phyloP scores from a whole-genome alignment of 2,888 invertebrate genomes.

The Drosophila infuscata region DNA sequence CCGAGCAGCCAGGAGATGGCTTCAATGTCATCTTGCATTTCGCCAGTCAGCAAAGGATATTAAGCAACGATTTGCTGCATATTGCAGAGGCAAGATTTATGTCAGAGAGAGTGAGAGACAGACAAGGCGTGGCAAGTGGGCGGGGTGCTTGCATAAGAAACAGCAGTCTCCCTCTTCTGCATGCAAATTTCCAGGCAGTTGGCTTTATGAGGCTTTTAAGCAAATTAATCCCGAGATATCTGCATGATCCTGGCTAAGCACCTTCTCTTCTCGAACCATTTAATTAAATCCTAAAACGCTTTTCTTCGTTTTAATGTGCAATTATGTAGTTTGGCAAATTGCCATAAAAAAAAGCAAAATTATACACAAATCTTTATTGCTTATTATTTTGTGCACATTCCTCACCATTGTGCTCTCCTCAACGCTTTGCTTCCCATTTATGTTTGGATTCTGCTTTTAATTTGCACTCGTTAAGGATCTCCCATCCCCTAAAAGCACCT shows the following conservation, averaged over 20 bases:
- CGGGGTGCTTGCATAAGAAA: constrained; percentile 38
- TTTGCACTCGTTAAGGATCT: constrained; percentile 62
- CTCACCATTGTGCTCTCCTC: constrained; percentile 25
- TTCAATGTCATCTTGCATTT: constrained; percentile 24
- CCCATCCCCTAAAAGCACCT: neutral
- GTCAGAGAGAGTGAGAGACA: constrained; percentile 10
- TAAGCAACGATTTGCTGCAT: constrained; percentile 27
- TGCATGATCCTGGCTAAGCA: neutral
- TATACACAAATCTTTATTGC: constrained; percentile 67
- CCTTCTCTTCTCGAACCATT: constrained; percentile 44
- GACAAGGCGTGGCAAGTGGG: neutral
- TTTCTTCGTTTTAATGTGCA: constrained; percentile 56
- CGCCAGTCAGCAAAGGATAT: constrained; percentile 59
- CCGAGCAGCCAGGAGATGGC: constrained; percentile 30
- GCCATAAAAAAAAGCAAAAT: constrained; percentile 55
- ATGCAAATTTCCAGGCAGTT: constrained; percentile 61
- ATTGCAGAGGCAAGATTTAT: constrained; percentile 33
- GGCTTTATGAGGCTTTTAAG: constrained; percentile 45
- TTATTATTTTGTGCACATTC: constrained; percentile 63
- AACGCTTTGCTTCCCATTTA: constrained; percentile 48
- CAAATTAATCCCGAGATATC: constrained; percentile 38
- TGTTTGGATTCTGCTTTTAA: constrained; percentile 65
- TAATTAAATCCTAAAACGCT: constrained; percentile 62
- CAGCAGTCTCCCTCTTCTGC: constrained; percentile 9
- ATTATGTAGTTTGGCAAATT: constrained; percentile 65